These are phyloP conservation scores for Melieria crassipennis DNA, from an alignment of 2,888 invertebrate species.

Conservation along the genomic window DNA sequence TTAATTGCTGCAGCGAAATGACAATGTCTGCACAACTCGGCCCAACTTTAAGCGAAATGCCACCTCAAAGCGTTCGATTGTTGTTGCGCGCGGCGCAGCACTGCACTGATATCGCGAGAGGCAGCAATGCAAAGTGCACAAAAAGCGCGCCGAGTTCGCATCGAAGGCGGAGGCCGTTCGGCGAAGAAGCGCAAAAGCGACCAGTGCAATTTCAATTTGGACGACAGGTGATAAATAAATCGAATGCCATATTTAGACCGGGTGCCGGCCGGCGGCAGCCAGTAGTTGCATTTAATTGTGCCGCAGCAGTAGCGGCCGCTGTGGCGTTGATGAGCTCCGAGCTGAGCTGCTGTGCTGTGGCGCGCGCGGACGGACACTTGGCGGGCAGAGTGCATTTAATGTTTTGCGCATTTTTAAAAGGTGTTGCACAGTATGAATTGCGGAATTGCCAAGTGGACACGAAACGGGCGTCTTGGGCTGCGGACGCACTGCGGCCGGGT, in stretches of 20 bases:
- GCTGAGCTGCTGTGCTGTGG: background rate
- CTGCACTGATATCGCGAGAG: background rate
- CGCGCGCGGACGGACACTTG: background rate
- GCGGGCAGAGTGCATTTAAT: background rate
- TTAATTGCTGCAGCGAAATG: constrained; percentile 28
- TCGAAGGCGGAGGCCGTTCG: too few relatives aligned
- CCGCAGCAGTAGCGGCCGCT: background rate
- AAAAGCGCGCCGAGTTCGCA: background rate
- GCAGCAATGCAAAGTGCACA: background rate
- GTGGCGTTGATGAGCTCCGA: constrained; percentile 24
- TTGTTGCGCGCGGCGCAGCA: background rate
- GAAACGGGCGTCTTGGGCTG: background rate
- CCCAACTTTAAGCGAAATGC: background rate
- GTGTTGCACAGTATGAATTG: constrained; percentile 31
- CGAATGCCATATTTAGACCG: constrained; percentile 52
- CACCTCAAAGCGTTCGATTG: constrained; percentile 27
- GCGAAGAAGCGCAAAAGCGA: background rate
- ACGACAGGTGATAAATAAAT: constrained; percentile 66
- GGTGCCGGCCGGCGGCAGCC: constrained; percentile 4
- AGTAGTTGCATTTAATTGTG: constrained; percentile 33
- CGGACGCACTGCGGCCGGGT: constrained; percentile 13
- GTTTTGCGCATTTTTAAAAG: constrained; percentile 29
- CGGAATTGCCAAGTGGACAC: constrained; percentile 6
- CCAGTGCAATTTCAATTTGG: constrained; percentile 44
- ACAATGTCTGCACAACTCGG: constrained; percentile 21